phyloP scores from a whole-genome alignment of 2,888 invertebrate species.

The Chaetoderma sp. region DNA sequence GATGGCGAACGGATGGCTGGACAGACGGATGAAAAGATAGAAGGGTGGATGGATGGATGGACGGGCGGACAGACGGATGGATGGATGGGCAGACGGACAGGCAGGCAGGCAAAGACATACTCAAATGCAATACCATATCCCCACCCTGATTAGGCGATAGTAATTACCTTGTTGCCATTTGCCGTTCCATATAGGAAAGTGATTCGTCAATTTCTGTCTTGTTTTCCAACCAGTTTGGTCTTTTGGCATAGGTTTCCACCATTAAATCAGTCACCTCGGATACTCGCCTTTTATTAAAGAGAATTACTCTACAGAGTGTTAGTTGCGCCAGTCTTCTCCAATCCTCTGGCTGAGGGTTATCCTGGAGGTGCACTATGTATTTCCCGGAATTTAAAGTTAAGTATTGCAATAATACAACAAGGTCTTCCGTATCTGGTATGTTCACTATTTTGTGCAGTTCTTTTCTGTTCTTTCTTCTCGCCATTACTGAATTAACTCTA shows the following conservation, averaged over 20 bases:
- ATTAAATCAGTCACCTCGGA: neutral
- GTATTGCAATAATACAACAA: neutral
- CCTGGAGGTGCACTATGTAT: no score
- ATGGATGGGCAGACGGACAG: no score
- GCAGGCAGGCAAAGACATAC: no score
- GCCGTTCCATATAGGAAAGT: neutral
- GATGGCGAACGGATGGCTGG: no score
- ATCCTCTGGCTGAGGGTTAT: neutral
- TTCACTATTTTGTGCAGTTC: neutral
- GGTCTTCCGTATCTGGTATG: neutral
- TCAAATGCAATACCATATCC: no score
- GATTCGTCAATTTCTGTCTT: neutral
- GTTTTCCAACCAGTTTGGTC: neutral
- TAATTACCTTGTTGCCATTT: neutral
- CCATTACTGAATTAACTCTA: neutral
- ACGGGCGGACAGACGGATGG: no score
- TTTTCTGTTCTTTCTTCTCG: neutral
- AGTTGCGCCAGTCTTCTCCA: neutral
- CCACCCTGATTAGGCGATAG: neutral
- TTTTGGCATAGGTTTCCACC: neutral
- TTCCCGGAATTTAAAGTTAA: neutral
- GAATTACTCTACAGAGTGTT: neutral
- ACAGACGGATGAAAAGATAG: no score
- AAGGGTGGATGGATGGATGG: no score
- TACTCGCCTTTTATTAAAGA: neutral